Percentiles rank a stretch among this genome's conserved stretches.
Evolutionary conservation across 1,140 invertebrate genomes (phyloP).

Genomic region (Drosophila navojoa): DNA sequence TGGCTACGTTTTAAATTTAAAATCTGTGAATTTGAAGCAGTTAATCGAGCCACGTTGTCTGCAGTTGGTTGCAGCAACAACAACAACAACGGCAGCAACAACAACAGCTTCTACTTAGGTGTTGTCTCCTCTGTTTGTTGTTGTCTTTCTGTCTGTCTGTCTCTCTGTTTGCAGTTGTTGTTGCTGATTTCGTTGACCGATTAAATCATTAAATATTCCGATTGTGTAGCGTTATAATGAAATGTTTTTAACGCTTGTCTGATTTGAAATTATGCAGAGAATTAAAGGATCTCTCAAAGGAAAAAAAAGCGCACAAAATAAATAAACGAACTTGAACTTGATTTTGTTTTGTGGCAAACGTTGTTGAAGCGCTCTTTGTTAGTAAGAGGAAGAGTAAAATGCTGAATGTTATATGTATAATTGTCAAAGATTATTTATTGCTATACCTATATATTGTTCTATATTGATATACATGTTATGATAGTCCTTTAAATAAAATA

Average conservation of each 20-base stretch:
- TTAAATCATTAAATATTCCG: conserved; percentile 84
- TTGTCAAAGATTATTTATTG: too few species aligned
- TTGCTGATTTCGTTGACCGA: conserved; percentile 65
- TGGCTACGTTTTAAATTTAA: conserved; percentile 80
- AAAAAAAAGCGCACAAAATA: background rate
- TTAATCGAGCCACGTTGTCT: conserved; percentile 64
- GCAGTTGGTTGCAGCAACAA: conserved; percentile 24
- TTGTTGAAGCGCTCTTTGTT: too few species aligned
- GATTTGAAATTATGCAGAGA: conserved; percentile 79
- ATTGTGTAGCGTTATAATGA: conserved; percentile 84
- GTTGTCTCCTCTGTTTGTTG: conserved; percentile 47
- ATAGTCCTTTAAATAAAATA: too few species aligned
- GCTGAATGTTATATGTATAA: too few species aligned
- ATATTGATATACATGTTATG: too few species aligned
- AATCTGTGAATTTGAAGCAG: conserved; percentile 82
- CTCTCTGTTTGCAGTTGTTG: conserved; percentile 43
- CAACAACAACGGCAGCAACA: background rate
- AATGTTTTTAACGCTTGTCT: conserved; percentile 83
- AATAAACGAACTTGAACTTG: conserved; percentile 6
- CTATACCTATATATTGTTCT: too few species aligned
- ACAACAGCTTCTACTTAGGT: conserved; percentile 63
- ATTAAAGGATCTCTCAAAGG: conserved; percentile 69
- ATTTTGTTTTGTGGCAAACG: conserved; percentile 51
- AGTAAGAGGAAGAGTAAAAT: too few species aligned
- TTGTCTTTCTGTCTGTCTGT: conserved; percentile 22